These are phyloP conservation scores for Cynocephalus volans DNA, from an alignment of 2,113 vertebrate genomes.

Conservation along the genomic window DNA sequence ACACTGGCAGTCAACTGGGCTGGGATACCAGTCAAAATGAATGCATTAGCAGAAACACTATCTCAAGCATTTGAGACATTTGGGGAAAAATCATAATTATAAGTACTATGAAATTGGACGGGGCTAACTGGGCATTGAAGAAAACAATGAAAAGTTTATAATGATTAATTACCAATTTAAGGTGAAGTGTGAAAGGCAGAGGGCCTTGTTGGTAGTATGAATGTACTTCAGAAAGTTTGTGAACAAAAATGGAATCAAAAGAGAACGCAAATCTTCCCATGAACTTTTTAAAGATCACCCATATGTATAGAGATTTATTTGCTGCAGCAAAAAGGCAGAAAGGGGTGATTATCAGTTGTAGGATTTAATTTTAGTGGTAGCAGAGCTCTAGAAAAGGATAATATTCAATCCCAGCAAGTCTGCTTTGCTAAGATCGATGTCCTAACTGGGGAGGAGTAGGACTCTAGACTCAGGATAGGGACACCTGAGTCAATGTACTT, in stretches of 20 bases:
- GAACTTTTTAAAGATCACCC: too few relatives aligned
- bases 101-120: neutral
- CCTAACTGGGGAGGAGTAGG: neutral
- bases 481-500: neutral
- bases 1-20: neutral
- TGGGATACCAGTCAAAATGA: neutral
- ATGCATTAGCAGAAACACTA: neutral
- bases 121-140: neutral
- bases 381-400: constrained; percentile 10
- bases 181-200: constrained; percentile 28
- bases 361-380: neutral
- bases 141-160: constrained; percentile 28
- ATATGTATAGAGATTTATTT: constrained; percentile 47
- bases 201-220: neutral
- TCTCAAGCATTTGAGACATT: neutral
- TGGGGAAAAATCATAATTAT: constrained; percentile 8
- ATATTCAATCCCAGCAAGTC: neutral
- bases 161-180: constrained; percentile 60
- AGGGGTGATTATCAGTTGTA: neutral
- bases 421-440: neutral
- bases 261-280: too few relatives aligned
- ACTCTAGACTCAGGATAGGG: neutral
- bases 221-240: too few relatives aligned
- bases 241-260: too few relatives aligned
- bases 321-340: neutral